Evolutionary conservation across 1,140 invertebrate genomes (phyloP), one percentile per base, ranked within the genome.

Genomic region (Caerostris extrusa): DNA sequence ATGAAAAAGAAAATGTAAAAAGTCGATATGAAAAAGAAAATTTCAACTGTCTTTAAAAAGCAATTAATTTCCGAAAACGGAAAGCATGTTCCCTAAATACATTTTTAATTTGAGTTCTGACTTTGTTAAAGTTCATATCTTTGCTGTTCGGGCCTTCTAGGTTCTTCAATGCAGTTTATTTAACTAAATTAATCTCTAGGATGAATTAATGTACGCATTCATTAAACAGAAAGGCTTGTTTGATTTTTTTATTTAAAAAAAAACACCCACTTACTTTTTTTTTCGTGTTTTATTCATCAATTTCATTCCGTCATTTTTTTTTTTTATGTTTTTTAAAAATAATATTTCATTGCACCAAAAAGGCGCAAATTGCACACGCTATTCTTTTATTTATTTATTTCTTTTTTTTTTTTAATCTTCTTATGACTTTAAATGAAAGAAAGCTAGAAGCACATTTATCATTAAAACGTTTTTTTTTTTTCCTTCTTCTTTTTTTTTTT

Each of bases 131-230:
- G 17, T 50, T 53, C 69, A 77, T n/a, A 55, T 53, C 50, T n/a
- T 7, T 55, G 90, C 12, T 56, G 71, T 34, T 85, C 85, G 60
- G 60, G 55, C 60, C 60, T 85, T 58, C 71, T 82, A 10, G 55
- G 57, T 91, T 82, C 71, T 61, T 82, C 71, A 53, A 6, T 34
- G 34, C 81, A 64, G 90, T 92, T 85, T 92, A 92, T 81, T 92
- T 92, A 92, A 92, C 56, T 92, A 67, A 92, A 92, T 92, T 85
- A 92, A 92, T 92, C 90, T 92, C 58, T 34, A 34, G 82, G 90
- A 92, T 67, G 90, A 92, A 92, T 92, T 92, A 92, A 92, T 64
- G 90, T 60, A 85, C 81, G 60, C 90, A 92, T 92, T 85, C 81
- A 92, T 92, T 92, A 92, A 92, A 67, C 19, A 61, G 34, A 85